Evolutionary conservation across 2,113 vertebrate species (phyloP).

Genomic region (Chaetura pelagica): DNA sequence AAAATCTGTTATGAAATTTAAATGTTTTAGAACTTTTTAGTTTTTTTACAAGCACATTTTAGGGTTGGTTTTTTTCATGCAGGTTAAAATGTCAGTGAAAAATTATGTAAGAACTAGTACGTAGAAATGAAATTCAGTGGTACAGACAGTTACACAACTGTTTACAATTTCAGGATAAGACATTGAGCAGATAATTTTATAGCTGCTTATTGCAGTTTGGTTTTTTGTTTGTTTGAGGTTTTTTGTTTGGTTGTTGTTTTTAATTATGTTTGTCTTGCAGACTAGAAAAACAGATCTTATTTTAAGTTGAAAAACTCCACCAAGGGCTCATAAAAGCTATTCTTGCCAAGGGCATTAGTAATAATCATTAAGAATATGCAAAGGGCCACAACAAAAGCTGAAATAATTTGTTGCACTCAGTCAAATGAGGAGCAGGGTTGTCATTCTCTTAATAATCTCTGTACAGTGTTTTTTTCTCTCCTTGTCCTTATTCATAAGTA

Average conservation of each 20-base stretch:
- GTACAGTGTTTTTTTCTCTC: not conserved
- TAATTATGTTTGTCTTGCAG: not conserved
- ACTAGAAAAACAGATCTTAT: not conserved
- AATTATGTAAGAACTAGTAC: not conserved
- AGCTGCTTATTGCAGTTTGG: not conserved
- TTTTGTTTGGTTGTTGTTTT: not conserved
- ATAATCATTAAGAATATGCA: not conserved
- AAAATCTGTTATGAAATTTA: not conserved
- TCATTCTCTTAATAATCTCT: not conserved
- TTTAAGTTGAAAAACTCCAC: not conserved
- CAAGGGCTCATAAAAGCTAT: not conserved
- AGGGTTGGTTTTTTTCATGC: not conserved
- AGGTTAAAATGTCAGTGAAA: not conserved
- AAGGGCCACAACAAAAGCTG: not conserved
- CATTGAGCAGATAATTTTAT: not conserved
- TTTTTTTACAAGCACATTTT: not conserved
- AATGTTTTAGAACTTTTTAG: not conserved
- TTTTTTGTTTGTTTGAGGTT: no score
- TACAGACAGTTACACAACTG: not conserved
- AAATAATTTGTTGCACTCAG: not conserved
- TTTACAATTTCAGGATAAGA: not conserved
- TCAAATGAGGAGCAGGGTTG: not conserved
- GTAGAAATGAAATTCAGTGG: not conserved
- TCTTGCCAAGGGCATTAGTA: not conserved
- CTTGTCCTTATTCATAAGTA: not conserved